phyloP scores from a whole-genome alignment of 1,140 invertebrate species.

The Philotrypesis tridentata region DNA sequence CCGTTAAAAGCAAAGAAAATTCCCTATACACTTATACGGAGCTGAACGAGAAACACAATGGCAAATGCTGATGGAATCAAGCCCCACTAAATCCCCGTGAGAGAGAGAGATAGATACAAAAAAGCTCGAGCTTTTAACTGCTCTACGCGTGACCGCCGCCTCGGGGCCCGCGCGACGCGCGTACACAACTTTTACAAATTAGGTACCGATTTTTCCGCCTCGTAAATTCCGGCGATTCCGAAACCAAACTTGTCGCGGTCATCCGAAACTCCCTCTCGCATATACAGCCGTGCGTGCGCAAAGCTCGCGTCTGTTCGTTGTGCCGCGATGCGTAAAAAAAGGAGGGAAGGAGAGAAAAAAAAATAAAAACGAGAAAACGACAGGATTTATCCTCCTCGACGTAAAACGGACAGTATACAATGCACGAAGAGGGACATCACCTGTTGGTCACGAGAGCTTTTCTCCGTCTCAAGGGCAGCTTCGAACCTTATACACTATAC shows the following conservation, averaged over 20 bases:
- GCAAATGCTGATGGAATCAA: not conserved
- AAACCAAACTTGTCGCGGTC: not conserved
- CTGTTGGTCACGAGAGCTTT: conserved; percentile 30
- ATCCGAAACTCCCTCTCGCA: no score
- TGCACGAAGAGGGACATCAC: not conserved
- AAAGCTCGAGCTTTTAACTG: no score
- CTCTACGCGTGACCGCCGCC: no score
- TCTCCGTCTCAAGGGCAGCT: conserved; percentile 13
- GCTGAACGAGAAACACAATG: no score
- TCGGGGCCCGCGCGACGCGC: no score
- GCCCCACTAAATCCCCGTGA: not conserved
- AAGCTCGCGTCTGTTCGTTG: no score
- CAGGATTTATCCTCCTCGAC: not conserved
- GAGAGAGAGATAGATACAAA: no score
- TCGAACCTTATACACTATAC: conserved; percentile 49
- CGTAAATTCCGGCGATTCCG: not conserved
- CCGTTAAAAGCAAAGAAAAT: no score
- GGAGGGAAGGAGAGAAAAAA: not conserved
- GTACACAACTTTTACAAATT: not conserved
- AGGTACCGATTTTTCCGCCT: not conserved
- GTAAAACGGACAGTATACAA: not conserved
- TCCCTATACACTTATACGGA: no score
- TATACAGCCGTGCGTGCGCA: not conserved
- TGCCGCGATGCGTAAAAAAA: no score
- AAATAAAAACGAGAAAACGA: not conserved